Evolutionary conservation across 2,888 invertebrate species (phyloP), one percentile per base, ranked within the genome.

Genomic region (Aphidius colemani): DNA sequence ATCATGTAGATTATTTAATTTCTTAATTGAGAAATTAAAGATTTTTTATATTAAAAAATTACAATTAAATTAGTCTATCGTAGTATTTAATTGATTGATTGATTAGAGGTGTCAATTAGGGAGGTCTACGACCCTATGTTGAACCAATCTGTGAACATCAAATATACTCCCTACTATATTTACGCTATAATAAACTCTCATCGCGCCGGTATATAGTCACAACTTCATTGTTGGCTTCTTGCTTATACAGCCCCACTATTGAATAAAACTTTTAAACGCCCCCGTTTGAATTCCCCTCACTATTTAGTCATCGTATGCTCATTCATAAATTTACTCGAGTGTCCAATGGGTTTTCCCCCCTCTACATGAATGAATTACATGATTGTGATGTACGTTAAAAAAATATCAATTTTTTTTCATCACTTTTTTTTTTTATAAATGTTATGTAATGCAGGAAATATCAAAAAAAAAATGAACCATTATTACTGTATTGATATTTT

Each of bases 281-380:
- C 11, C 46, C 55, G 43, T 44, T 11, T 57, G 8, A 30, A 45
- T 62, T 30, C 57, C 56, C 48, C 61, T 10, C 58, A 46, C 65
- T 61, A 64, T 30, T 30, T 30, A 65, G 65, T 64, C 67, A 68
- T 65, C 65, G 66, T 62, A 69, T 69, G 74, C 78, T 80, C 79
- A 80, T 80, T 81, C 81, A 80, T 80, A 78, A 80, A 76, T 80
- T 77, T 3, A 5, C 75, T 72, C 71, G 73, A 67, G 30, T 30
- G 5, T 61, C 50, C 55, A 53, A 49, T 60, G 59, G 61, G 66
- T 65, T 59, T 61, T 63, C 66, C 66, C 51, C 45, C 61, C 66
- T 53, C 53, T 43, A 49, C 59, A 55, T 30, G 30, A 30, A 30
- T 30, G 30, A 30, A 30, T 30, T 30, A 30, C 30, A 5, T 5